Evolutionary conservation across 2,888 invertebrate species (phyloP), one percentile per base, ranked within the genome.

Genomic region (Hydraecia micacea): DNA sequence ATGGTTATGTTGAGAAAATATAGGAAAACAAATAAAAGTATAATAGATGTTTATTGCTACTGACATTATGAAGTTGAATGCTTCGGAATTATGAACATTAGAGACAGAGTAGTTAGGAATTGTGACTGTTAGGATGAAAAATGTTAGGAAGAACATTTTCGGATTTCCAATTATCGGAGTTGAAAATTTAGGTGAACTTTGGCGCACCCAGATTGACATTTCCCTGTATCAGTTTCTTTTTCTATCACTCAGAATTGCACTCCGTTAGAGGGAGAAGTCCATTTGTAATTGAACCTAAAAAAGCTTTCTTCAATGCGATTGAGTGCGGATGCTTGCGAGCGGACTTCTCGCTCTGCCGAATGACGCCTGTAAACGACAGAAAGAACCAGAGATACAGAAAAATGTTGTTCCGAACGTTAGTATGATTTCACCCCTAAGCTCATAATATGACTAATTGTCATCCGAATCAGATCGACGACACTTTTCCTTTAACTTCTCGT

Each of bases 401-500:
- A 39, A 63, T 36, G 6, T 8, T 39, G 21, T 39, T 36, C 4
- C 0, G 5, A 28, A 8, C 0, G 15, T 42, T 39, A 8, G 8
- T 42, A 63, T 32, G 11, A 42, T 52, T 63, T 28, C 73, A 74
- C 15, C 25, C 25, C 6, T 46, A 60, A 39, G 58, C 65, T 60
- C 42, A 46, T 62, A 32, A 52, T 52, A 52, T 73, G 58, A 75
- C 65, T 85, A 84, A n/a, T 95, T 95, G 8, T 94, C 93, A 52
- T 96, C 96, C 0, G 95, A 95, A 66, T 95, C 95, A 0, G 93
- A 92, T 65, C 78, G 89, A 60, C 83, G 91, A 84, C 93, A 93
- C 73, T 95, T 96, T 79, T 96, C 94, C 79, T 96, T 96, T 73
- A 97, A 86, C 76, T 96, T 96, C 0, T 96, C 95, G 80, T 96